These are phyloP conservation scores for Steromphala cineraria DNA, from an alignment of 2,888 invertebrate species.

Conservation along the genomic window DNA sequence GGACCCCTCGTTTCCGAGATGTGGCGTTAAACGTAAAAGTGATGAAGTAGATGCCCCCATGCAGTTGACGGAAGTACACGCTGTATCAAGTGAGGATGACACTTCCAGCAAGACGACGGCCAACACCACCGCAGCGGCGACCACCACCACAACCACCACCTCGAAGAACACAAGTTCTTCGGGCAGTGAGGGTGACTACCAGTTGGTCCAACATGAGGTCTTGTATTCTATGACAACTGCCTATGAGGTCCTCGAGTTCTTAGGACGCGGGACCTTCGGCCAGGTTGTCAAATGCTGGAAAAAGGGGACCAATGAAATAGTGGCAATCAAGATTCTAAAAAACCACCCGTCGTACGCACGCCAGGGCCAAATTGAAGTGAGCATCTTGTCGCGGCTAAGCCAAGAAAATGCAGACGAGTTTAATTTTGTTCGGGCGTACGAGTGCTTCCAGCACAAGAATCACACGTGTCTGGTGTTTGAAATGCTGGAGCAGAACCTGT, in stretches of 20 bases:
- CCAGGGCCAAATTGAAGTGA: conserved; percentile 99
- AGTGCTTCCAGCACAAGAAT: conserved; percentile 99
- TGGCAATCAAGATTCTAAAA: conserved; percentile 99
- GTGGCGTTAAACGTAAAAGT: conserved; percentile 74
- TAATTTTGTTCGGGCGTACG: conserved; percentile 99
- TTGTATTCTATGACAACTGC: conserved; percentile 94
- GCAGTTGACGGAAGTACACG: conserved; percentile 70
- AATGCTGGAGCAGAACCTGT: conserved; percentile 99
- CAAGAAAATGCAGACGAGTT: conserved; percentile 80
- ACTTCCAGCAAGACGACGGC: conserved; percentile 54
- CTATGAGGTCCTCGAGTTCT: conserved; percentile 97
- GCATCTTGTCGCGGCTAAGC: conserved; percentile 76
- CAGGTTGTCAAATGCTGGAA: conserved; percentile 99
- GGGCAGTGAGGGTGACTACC: conserved; percentile 92
- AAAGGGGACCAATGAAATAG: conserved; percentile 99
- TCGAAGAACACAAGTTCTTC: conserved; percentile 66
- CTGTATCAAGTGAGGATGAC: conserved; percentile 74
- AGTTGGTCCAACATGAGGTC: conserved; percentile 97
- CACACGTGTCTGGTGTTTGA: conserved; percentile 99
- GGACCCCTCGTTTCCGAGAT: conserved; percentile 73
- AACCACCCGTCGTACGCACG: conserved; percentile 99
- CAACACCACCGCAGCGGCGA: conserved; percentile 37
- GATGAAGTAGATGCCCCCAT: conserved; percentile 71
- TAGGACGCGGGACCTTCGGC: conserved; percentile 99
- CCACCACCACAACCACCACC: conserved; percentile 54